Percentiles rank a stretch among this genome's conserved stretches.
Evolutionary conservation across 1,140 invertebrate genomes (phyloP).

Genomic region (Drosophila auraria): DNA sequence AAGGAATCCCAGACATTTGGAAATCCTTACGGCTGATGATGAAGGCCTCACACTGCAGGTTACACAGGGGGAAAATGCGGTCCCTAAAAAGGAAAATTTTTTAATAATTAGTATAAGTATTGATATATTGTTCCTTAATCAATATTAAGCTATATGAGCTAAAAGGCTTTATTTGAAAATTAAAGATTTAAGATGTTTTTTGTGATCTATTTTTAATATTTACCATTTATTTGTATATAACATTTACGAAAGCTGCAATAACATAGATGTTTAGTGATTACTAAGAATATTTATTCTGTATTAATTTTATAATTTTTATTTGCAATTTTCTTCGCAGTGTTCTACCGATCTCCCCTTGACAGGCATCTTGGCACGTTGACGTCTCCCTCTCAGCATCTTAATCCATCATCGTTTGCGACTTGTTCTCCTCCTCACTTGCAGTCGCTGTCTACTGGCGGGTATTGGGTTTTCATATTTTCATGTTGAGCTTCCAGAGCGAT

Average conservation of each 20-base stretch:
- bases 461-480: constrained; percentile 23
- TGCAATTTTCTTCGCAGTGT: constrained; percentile 11
- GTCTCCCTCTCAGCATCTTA: constrained; percentile 34
- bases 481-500: constrained; percentile 61
- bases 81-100: background rate
- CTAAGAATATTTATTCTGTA: background rate
- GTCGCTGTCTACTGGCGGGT: constrained; percentile 29
- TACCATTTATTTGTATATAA: background rate
- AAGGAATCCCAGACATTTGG: background rate
- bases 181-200: too few relatives aligned
- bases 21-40: background rate
- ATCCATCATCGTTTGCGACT: constrained; percentile 48
- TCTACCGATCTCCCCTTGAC: constrained; percentile 1
- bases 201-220: background rate
- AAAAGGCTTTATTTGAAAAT: background rate
- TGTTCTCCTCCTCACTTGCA: constrained; percentile 43
- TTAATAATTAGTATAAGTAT: background rate
- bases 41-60: background rate
- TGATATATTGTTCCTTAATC: background rate
- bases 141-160: background rate
- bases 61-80: background rate
- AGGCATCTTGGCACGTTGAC: constrained; percentile 42
- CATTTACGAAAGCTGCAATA: background rate
- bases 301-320: too few relatives aligned
- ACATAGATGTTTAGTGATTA: background rate